Percentiles rank a stretch among this genome's conserved stretches.
phyloP scores from a whole-genome alignment of 1,140 invertebrate genomes.

The Heliconius congener region DNA sequence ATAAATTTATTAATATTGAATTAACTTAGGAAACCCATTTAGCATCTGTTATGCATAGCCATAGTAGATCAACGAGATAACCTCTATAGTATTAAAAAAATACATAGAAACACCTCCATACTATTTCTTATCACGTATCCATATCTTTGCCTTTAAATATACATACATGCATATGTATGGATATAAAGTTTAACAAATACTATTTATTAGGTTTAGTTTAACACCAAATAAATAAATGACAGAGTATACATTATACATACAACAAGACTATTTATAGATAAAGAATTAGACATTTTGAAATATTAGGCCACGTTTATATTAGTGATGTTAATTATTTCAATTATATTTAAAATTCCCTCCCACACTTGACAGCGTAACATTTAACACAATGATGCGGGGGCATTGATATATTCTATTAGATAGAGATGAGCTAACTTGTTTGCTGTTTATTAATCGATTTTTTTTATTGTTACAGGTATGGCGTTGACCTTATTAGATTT shows the following conservation, averaged over 20 bases:
- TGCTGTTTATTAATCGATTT: conserved; percentile 65
- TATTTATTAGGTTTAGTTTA: background rate
- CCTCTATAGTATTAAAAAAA: background rate
- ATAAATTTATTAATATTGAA: background rate
- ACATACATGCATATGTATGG: too few relatives aligned
- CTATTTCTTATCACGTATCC: background rate
- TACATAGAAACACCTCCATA: background rate
- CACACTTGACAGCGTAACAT: conserved; percentile 22
- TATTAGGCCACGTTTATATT: background rate
- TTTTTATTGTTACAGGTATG: conserved; percentile 70
- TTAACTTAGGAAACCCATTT: background rate
- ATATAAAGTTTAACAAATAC: background rate
- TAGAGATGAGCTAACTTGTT: conserved; percentile 57
- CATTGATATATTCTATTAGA: conserved; percentile 53
- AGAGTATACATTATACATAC: background rate
- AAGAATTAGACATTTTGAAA: background rate
- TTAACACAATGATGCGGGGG: conserved; percentile 69
- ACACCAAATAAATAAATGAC: too few relatives aligned
- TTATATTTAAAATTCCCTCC: conserved; percentile 15
- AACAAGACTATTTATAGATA: background rate
- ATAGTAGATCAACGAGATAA: background rate
- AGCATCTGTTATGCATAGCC: background rate
- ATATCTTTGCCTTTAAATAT: background rate
- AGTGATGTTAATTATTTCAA: conserved; percentile 17
- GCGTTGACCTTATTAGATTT: background rate